A percentile compares a stretch with the other conserved stretches of the same genome.
phyloP scores from a whole-genome alignment of 2,888 invertebrate species.

The Temnothorax ravouxi region DNA sequence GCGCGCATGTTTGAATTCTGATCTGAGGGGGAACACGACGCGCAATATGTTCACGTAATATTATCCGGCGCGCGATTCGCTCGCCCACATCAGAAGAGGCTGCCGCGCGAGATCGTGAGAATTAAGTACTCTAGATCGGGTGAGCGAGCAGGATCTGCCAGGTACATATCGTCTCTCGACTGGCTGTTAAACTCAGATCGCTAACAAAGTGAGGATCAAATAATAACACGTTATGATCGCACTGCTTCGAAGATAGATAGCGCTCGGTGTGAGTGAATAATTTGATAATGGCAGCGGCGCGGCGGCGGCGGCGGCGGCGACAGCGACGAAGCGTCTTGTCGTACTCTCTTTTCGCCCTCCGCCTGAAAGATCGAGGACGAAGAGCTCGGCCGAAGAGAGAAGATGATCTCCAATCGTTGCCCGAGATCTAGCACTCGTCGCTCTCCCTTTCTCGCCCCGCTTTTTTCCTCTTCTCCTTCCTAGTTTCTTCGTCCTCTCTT shows the following conservation, averaged over 20 bases:
- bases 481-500: neutral
- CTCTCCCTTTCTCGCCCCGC: conserved; percentile 39
- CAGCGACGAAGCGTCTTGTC: conserved; percentile 61
- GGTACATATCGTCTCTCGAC: conserved; percentile 75
- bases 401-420: conserved; percentile 80
- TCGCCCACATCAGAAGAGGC: conserved; percentile 55
- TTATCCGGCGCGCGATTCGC: conserved; percentile 29
- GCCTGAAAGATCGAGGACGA: conserved; percentile 66
- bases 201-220: conserved; percentile 86
- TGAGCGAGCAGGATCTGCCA: conserved; percentile 79
- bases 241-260: conserved; percentile 83
- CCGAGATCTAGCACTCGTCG: conserved; percentile 79
- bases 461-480: conserved; percentile 32
- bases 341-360: conserved; percentile 70
- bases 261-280: conserved; percentile 85
- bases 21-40: conserved; percentile 17
- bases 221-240: conserved; percentile 85
- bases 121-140: conserved; percentile 82
- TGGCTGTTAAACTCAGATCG: conserved; percentile 81
- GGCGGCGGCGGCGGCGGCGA: conserved; percentile 63
- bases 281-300: conserved; percentile 84
- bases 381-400: conserved; percentile 75
- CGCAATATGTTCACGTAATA: conserved; percentile 34
- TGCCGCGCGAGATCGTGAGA: conserved; percentile 79
- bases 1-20: conserved; percentile 31